Percentiles rank a stretch among this genome's conserved stretches.
These are phyloP conservation scores for Ophion slaviceki DNA, from an alignment of 2,888 invertebrate species.

Conservation along the genomic window DNA sequence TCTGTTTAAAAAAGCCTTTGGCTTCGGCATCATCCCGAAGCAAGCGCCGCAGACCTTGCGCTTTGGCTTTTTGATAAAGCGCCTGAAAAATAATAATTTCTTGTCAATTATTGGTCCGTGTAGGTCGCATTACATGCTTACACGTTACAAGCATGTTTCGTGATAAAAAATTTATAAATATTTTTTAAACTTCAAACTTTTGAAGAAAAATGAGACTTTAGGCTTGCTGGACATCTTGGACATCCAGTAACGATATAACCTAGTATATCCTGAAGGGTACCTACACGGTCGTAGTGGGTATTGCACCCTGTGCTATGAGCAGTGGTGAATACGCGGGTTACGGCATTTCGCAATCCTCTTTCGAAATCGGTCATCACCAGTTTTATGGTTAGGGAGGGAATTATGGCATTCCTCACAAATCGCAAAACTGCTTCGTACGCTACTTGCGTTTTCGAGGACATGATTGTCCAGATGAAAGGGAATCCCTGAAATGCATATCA, in stretches of 20 bases:
- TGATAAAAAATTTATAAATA: conserved; percentile 10
- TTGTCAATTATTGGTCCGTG: conserved; percentile 5
- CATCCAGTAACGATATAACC: neutral
- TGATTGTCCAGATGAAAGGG: conserved; percentile 27
- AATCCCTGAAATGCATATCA: conserved; percentile 11
- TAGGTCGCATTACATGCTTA: conserved; percentile 3
- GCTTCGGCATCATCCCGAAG: conserved; percentile 14
- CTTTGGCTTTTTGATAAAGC: conserved; percentile 14
- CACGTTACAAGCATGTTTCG: conserved; percentile 3
- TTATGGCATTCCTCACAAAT: neutral
- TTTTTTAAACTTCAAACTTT: conserved; percentile 1
- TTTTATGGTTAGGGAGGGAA: conserved; percentile 3
- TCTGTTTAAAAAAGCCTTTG: conserved; percentile 17
- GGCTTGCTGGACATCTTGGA: neutral
- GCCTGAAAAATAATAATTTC: conserved; percentile 6
- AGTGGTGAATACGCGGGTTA: conserved; percentile 7
- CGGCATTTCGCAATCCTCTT: conserved; percentile 37
- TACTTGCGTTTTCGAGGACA: conserved; percentile 32
- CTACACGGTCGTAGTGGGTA: conserved; percentile 32
- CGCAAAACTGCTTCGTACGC: conserved; percentile 35
- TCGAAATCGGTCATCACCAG: conserved; percentile 48
- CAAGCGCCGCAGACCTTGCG: neutral
- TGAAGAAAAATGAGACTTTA: neutral
- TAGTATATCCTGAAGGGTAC: neutral
- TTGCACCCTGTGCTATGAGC: conserved; percentile 43